Percentiles rank a stretch among this genome's conserved stretches.
Conservation (phyloP, 2,888 invertebrate genomes). For the Hedychridium roseum region DNA sequence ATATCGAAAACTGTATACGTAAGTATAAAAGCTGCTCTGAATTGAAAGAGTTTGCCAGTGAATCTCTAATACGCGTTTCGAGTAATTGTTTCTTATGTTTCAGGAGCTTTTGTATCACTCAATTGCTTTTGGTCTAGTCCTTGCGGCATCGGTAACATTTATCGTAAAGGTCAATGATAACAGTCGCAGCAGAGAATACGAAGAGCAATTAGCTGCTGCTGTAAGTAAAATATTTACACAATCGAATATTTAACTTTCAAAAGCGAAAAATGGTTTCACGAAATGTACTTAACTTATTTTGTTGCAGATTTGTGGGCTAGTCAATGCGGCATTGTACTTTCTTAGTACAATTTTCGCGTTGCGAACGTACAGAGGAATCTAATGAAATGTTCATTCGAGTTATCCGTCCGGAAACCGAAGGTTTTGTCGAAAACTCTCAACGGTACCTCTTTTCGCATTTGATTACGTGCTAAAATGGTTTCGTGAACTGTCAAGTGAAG, state of each 20-base stretch:
- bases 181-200: slow-evolving; percentile 65
- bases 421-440: too few species aligned
- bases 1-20: slow-evolving; percentile 83
- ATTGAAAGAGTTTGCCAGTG: not conserved
- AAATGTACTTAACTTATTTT: slow-evolving; percentile 14
- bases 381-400: slow-evolving; percentile 46
- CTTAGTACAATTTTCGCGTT: slow-evolving; percentile 81
- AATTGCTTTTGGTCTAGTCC: slow-evolving; percentile 75
- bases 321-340: slow-evolving; percentile 77
- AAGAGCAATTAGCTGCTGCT: slow-evolving; percentile 76
- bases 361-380: slow-evolving; percentile 79
- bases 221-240: slow-evolving; percentile 69
- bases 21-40: slow-evolving; percentile 64
- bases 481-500: too few species aligned
- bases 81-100: slow-evolving; percentile 45
- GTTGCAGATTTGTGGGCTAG: slow-evolving; percentile 79
- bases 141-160: slow-evolving; percentile 76
- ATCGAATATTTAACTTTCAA: too few species aligned
- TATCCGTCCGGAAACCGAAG: not conserved
- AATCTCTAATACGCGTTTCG: not conserved
- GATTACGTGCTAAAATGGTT: too few species aligned
- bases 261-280: slow-evolving; percentile 6
- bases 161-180: slow-evolving; percentile 70
- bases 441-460: too few species aligned
- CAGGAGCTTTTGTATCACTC: slow-evolving; percentile 87